Evolutionary conservation across 2,113 vertebrate genomes (phyloP).

Genomic region (Vulpes vulpes): DNA sequence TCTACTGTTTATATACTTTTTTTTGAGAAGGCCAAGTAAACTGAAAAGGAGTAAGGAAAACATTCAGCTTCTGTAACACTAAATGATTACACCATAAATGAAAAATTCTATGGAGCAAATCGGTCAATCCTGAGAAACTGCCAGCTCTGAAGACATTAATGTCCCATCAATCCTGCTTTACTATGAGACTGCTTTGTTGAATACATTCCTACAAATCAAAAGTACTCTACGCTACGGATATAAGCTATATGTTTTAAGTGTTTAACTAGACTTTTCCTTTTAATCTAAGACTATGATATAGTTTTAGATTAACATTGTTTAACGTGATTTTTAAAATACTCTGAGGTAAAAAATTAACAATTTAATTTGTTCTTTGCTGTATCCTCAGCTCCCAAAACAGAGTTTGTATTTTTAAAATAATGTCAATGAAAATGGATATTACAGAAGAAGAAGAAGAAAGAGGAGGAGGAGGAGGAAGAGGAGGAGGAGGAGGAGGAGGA

Average conservation of each 20-base stretch:
- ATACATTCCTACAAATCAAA: slow-evolving; percentile 14
- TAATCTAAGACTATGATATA: slow-evolving; percentile 46
- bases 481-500: no score
- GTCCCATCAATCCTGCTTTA: not conserved
- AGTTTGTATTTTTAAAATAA: slow-evolving; percentile 39
- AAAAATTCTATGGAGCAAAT: slow-evolving; percentile 42
- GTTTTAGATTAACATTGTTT: slow-evolving; percentile 45
- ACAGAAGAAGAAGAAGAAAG: not conserved
- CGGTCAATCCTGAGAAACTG: slow-evolving; percentile 59
- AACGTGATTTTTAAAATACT: slow-evolving; percentile 44
- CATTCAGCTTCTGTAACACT: slow-evolving; percentile 42
- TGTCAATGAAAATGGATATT: slow-evolving; percentile 22
- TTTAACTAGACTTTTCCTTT: slow-evolving; percentile 51
- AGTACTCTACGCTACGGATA: not conserved
- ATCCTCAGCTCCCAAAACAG: slow-evolving; percentile 12
- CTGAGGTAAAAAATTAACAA: slow-evolving; percentile 52
- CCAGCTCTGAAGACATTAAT: slow-evolving; percentile 32
- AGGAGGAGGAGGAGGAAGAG: no score
- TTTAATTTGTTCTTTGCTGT: slow-evolving; percentile 58
- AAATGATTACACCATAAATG: slow-evolving; percentile 32
- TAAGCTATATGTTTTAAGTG: not conserved
- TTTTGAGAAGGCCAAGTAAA: slow-evolving; percentile 62
- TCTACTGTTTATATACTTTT: slow-evolving; percentile 55
- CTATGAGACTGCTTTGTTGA: not conserved
- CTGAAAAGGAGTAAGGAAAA: slow-evolving; percentile 64